Conservation (phyloP, 2,888 invertebrate species). For the Pemphredon lugubris region DNA sequence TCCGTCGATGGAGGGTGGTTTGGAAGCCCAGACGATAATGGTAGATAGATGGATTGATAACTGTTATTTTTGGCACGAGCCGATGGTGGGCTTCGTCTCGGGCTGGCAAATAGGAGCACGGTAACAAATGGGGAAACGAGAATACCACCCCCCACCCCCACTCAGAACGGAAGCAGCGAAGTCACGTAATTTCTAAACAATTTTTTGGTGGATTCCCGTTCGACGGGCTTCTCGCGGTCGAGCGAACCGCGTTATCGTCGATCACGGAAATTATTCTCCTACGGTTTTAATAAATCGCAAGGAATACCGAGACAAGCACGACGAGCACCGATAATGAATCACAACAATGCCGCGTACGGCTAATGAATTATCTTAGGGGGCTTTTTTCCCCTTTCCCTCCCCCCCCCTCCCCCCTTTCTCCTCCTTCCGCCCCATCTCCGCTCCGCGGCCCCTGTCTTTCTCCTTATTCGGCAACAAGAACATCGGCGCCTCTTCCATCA, state of each 20-base stretch:
- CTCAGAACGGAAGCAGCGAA: too few species aligned
- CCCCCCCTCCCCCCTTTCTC: background rate
- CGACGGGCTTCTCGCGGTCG: background rate
- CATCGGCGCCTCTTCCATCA: constrained; percentile 68
- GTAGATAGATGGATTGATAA: constrained; percentile 5
- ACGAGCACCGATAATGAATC: constrained; percentile 54
- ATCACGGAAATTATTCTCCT: constrained; percentile 45
- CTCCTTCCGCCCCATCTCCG: constrained; percentile 8
- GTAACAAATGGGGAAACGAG: background rate
- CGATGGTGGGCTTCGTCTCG: background rate
- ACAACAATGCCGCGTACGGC: constrained; percentile 52
- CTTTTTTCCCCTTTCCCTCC: constrained; percentile 1
- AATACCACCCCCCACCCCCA: too few species aligned
- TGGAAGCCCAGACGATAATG: background rate
- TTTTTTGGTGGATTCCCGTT: background rate
- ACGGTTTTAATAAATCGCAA: constrained; percentile 51
- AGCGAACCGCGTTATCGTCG: constrained; percentile 22
- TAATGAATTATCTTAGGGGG: constrained; percentile 60
- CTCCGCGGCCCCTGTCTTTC: constrained; percentile 8
- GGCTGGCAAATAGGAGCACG: background rate
- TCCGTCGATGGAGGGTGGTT: background rate
- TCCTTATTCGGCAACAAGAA: constrained; percentile 57
- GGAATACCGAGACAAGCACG: constrained; percentile 18
- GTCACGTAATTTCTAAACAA: background rate
- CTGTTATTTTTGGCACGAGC: background rate